These are phyloP conservation scores for Ramazzottius varieornatus DNA, from an alignment of 2,888 invertebrate species.

Conservation along the genomic window DNA sequence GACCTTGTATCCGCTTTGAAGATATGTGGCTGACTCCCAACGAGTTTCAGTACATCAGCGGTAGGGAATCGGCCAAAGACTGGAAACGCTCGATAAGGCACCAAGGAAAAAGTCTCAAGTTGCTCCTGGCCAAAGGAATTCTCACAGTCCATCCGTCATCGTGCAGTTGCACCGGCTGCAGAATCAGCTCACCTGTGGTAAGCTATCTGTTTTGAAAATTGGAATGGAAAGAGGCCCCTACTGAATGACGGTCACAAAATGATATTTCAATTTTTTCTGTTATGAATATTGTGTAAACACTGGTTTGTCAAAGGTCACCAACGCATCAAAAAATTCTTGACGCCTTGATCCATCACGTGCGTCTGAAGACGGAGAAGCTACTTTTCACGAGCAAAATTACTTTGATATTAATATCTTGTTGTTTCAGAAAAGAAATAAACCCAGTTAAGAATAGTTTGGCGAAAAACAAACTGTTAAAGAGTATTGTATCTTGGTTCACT, in stretches of 20 bases:
- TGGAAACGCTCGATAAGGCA: constrained; percentile 27
- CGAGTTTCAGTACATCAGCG: constrained; percentile 27
- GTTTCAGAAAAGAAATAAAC: too few species aligned
- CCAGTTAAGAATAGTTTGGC: too few species aligned
- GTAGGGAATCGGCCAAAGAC: constrained; percentile 27
- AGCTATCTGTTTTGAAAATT: not conserved
- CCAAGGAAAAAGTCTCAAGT: constrained; percentile 25
- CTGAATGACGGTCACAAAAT: not conserved
- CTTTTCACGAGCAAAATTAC: too few species aligned
- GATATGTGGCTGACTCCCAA: constrained; percentile 26
- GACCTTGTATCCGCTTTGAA: constrained; percentile 25
- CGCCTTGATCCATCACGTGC: too few species aligned
- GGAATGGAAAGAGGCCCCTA: not conserved
- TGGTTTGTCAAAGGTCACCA: too few species aligned
- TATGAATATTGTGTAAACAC: too few species aligned
- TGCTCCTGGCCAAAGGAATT: constrained; percentile 24
- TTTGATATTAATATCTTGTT: too few species aligned
- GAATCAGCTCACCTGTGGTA: constrained; percentile 11
- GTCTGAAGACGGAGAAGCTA: too few species aligned
- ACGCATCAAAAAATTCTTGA: too few species aligned
- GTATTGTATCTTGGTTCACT: too few species aligned
- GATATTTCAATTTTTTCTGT: too few species aligned
- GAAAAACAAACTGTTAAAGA: too few species aligned
- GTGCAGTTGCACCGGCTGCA: constrained; percentile 21
- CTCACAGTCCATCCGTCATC: constrained; percentile 22